phyloP scores from a whole-genome alignment of 2,113 vertebrate species.

The Larimichthys crocea region DNA sequence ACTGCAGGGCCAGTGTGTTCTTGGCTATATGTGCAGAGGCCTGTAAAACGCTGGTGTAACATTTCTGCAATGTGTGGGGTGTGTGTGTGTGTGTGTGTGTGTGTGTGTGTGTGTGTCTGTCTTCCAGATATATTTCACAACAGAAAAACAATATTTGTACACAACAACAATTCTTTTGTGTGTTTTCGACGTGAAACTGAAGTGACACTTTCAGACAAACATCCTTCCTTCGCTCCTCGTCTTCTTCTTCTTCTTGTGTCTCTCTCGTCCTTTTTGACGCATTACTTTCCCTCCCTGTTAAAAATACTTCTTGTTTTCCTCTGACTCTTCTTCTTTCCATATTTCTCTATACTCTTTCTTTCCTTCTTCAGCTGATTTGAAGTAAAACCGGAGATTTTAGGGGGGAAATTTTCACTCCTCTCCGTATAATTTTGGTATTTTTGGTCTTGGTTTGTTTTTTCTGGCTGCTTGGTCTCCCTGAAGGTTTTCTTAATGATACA shows the following conservation, averaged over 20 bases:
- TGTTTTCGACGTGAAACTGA: no score
- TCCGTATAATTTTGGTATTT: no score
- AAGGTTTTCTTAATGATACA: neutral
- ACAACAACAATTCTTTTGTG: neutral
- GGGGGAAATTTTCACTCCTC: neutral
- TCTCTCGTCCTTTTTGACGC: neutral
- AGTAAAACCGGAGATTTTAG: neutral
- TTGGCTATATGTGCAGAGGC: constrained; percentile 16
- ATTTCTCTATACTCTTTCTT: no score
- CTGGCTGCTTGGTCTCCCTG: neutral
- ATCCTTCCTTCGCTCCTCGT: neutral
- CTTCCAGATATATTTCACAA: neutral
- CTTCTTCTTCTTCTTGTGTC: no score
- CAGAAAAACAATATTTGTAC: neutral
- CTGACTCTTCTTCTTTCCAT: no score
- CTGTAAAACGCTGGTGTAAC: neutral
- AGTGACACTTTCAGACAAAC: neutral
- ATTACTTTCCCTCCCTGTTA: neutral
- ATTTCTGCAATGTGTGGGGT: neutral
- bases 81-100: neutral
- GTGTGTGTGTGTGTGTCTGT: neutral
- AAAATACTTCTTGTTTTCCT: no score
- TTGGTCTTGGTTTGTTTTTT: neutral
- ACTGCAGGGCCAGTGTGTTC: constrained; percentile 15
- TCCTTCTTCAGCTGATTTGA: no score